Conservation (phyloP, 2,113 vertebrate genomes). For the Sinocyclocheilus anshuiensis region DNA sequence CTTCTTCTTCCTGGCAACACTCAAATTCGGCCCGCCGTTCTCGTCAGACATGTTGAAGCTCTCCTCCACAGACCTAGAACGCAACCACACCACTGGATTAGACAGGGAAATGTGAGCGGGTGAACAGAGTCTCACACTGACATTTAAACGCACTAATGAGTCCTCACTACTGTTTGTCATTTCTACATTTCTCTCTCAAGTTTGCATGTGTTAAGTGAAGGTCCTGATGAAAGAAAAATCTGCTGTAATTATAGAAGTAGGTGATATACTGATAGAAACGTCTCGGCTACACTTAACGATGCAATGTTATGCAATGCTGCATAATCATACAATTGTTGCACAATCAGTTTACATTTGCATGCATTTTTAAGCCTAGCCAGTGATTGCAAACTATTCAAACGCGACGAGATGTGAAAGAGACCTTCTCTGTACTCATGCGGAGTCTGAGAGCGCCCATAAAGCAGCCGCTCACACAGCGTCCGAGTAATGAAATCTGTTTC, state of each 20-base stretch:
- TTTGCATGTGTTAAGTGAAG: neutral
- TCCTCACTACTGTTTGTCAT: neutral
- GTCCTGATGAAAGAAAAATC: too few species aligned
- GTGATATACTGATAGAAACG: too few species aligned
- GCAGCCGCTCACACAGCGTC: too few species aligned
- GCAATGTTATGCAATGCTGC: neutral
- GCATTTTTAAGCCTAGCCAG: too few species aligned
- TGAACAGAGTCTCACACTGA: neutral
- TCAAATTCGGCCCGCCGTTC: constrained; percentile 84
- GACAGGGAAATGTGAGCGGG: neutral
- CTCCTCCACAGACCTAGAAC: constrained; percentile 92
- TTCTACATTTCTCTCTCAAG: neutral
- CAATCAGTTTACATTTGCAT: too few species aligned
- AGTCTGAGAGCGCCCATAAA: too few species aligned
- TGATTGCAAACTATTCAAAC: too few species aligned
- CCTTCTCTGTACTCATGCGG: too few species aligned
- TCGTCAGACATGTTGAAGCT: constrained; percentile 99
- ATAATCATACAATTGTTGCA: neutral
- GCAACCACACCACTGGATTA: constrained; percentile 20
- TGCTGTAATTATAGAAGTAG: too few species aligned
- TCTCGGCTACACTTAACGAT: neutral
- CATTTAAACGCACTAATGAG: neutral
- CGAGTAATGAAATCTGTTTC: too few species aligned
- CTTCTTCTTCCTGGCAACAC: constrained; percentile 93
- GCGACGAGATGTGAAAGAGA: too few species aligned